Base-by-base conservation (phyloP, 2,797 vertebrate genomes). In the Epinephelus malabaricus region DNA sequence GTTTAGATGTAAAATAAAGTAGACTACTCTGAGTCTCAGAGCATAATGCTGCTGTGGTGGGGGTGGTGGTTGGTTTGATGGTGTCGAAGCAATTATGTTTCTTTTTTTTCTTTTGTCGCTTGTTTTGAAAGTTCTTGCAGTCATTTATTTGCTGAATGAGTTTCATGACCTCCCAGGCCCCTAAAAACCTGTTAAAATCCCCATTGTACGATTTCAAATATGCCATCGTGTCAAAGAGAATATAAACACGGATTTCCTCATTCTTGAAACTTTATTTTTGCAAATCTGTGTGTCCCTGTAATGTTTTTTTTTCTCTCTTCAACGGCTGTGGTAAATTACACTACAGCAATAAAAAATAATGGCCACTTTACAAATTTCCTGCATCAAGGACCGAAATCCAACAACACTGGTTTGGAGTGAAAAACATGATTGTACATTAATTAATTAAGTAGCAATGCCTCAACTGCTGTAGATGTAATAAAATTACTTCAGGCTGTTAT, bases 1-100 rank as follows among this genome's bases (percentile, higher is more conserved):
- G 67, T 84, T 83, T 77, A 5, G 27, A 65, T 72, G 79, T 68
- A 47, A 77, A 87, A 60, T 65, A 77, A 76, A 80, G 59, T 19
- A 13, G n/a, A 40, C 49, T 15, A 8, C 25, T 55, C 51, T 40
- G 61, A 69, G 47, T 60, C 59, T 80, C 60, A 8, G 27, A 17
- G 49, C 13, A 51, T 43, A 50, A 67, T 21, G 58, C 38, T 51
- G 56, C 70, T 23, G 59, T 69, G 3, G 50, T 12, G 6, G 30
- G 30, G 30, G 30, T 34, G 27, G 27, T 30, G 27, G 27, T 30
- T 34, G 30, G 7, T 6, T 34, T 34, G 34, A 43, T 3, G 40
- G 11, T 43, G 40, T 43, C 11, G 0, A 76, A 23, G 78, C 38
- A 65, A 73, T 88, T 69, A 64, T 68, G 47, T 40, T 34, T 76